Base-by-base conservation (phyloP, 2,888 invertebrate species). In the Chymomyza amoena region DNA sequence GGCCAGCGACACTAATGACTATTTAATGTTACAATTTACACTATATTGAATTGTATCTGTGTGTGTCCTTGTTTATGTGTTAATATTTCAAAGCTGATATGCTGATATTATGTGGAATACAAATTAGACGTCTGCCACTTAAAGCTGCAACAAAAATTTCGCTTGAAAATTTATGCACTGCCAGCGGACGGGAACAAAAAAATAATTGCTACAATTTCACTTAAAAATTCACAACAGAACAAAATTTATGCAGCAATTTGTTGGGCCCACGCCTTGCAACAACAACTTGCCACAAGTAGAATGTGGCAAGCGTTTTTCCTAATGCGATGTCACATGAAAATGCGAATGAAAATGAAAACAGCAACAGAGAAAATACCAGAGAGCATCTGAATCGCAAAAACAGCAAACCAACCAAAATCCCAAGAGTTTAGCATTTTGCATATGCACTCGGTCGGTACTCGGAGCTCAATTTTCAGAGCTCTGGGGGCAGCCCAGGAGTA, bases 1-100 rank as follows among this genome's bases (percentile, higher is more conserved):
- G 83, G 67, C 75, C 64, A 72, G 67, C 74, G 83, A 89, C 84
- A 88, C 86, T 89, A 85, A 85, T 85, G 84, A 85, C 89, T 85
- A 88, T 85, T 85, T 85, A 85, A 85, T 85, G 89, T 77, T 64
- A 88, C 89, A 88, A 89, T 85, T 88, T 87, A 85, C 89, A 85
- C 86, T 75, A 78, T 85, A 88, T 85, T 87, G 89, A 84, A 87
- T 84, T 81, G 75, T 51, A 72, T 54, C 45, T 72, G 66, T 76
- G 56, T 60, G 39, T 61, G 68, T 62, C 16, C 16, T 1, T 51
- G 32, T 32, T 32, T 32, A 32, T 32, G 32, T 32, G 32, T 32
- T 32, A 32, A 32, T 32, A 32, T 32, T 32, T 32, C 6, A 32
- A 32, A 32, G 32, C 32, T 32, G n/a, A 51, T 15, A 51, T 25